Evolutionary conservation across 30 jellyfish, hydroid and myxozoan species (phyloP).

Genomic region (Aurelia aurita complex sp. Pacific): DNA sequence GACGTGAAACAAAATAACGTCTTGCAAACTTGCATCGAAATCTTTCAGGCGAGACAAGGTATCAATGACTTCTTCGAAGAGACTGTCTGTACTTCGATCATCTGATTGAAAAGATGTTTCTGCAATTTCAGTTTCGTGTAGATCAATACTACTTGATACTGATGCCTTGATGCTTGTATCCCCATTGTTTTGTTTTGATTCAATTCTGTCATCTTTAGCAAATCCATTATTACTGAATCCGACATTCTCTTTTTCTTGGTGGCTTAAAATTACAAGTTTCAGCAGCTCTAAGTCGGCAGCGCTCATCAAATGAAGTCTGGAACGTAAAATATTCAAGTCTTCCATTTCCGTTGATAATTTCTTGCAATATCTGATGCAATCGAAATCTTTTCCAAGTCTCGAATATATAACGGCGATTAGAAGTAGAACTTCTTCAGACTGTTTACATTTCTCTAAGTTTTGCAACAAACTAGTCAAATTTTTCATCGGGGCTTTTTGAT

Average conservation of each 20-base stretch:
- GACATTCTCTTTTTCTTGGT: neutral
- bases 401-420: constrained; percentile 43
- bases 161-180: neutral
- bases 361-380: constrained; percentile 27
- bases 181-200: neutral
- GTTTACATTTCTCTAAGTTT: constrained; percentile 25
- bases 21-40: constrained; percentile 3
- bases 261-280: constrained; percentile 39
- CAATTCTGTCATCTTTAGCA: constrained; percentile 25
- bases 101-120: constrained; percentile 16
- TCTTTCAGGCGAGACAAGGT: constrained; percentile 21
- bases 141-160: constrained; percentile 10
- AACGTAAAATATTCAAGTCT: constrained; percentile 10
- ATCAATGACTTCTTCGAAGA: constrained; percentile 22
- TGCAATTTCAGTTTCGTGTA: constrained; percentile 11
- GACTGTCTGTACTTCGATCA: neutral
- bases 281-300: constrained; percentile 40
- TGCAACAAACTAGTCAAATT: constrained; percentile 20
- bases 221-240: constrained; percentile 41
- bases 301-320: constrained; percentile 36
- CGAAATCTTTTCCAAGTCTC: constrained; percentile 59
- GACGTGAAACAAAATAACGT: constrained; percentile 17
- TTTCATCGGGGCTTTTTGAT: constrained; percentile 40
- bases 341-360: neutral
- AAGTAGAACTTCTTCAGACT: constrained; percentile 24